These are phyloP conservation scores for Cataglyphis rosenhaueri DNA, from an alignment of 2,888 invertebrate species.

Conservation along the genomic window DNA sequence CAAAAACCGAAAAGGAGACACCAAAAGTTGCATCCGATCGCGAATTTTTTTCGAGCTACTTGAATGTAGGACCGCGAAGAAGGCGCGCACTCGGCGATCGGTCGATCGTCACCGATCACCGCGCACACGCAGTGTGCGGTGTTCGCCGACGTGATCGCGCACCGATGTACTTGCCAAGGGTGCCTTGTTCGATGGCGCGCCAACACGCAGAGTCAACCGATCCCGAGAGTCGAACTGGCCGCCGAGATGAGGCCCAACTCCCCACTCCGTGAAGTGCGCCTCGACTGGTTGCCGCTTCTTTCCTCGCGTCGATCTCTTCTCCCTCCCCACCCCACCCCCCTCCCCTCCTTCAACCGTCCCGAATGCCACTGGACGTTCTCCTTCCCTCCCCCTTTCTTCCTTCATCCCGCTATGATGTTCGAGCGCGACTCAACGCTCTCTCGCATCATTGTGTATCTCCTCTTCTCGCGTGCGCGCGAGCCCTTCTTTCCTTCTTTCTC, in stretches of 20 bases:
- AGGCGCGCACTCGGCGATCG: conserved; percentile 49
- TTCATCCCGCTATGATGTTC: conserved; percentile 27
- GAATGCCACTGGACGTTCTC: conserved; percentile 72
- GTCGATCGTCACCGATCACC: background rate
- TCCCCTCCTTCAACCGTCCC: conserved; percentile 32
- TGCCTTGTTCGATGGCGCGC: conserved; percentile 66
- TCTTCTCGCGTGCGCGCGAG: conserved; percentile 55
- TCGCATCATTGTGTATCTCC: conserved; percentile 69
- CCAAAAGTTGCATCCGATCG: no score
- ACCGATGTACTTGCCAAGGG: conserved; percentile 61
- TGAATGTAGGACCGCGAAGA: background rate
- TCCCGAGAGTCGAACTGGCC: conserved; percentile 77
- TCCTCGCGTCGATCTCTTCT: conserved; percentile 64
- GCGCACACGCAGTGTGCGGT: background rate
- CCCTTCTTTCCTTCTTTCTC: conserved; percentile 44
- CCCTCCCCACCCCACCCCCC: background rate
- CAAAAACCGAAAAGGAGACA: no score
- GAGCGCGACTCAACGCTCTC: conserved; percentile 55
- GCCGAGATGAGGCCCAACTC: conserved; percentile 78
- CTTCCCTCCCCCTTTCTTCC: conserved; percentile 29
- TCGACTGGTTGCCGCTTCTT: conserved; percentile 71
- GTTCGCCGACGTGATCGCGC: conserved; percentile 39
- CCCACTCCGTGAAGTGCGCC: conserved; percentile 44
- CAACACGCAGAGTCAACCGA: conserved; percentile 66
- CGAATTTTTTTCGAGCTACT: background rate